These are phyloP conservation scores for Labeo catla DNA, from an alignment of 2,113 vertebrate species.

Conservation along the genomic window DNA sequence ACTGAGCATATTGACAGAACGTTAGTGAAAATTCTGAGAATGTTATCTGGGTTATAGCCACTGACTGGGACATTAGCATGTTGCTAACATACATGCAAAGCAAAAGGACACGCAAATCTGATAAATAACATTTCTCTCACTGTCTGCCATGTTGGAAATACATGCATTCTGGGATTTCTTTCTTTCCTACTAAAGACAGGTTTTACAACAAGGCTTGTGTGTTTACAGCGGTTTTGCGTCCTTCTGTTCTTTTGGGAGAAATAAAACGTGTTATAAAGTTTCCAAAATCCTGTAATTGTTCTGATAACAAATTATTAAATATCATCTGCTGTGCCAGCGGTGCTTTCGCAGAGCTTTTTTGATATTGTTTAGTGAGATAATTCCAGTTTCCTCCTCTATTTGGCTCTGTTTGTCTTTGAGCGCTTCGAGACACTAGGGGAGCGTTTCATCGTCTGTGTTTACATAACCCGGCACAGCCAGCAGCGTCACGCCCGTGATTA, in stretches of 20 bases:
- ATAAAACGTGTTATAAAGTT: not conserved
- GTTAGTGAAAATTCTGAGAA: no score
- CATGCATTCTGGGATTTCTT: not conserved
- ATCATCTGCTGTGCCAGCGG: not conserved
- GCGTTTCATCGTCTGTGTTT: not conserved
- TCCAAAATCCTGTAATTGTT: not conserved
- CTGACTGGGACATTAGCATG: no score
- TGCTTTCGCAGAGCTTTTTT: not conserved
- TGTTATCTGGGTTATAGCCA: no score
- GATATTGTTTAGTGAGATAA: not conserved
- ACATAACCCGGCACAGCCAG: not conserved
- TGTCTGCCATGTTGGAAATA: not conserved
- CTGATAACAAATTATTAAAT: not conserved
- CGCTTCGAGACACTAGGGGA: not conserved
- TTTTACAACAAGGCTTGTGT: not conserved
- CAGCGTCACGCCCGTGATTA: not conserved
- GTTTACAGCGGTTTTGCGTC: not conserved
- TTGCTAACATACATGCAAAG: no score
- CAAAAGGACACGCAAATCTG: no score
- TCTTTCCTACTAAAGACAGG: not conserved
- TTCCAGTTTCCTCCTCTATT: not conserved
- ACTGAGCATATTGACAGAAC: no score
- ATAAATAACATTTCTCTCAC: not conserved
- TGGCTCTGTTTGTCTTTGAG: slow-evolving; percentile 16
- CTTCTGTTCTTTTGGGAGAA: not conserved